A percentile compares a stretch with the other conserved stretches of the same genome.
Evolutionary conservation across 2,113 vertebrate genomes (phyloP).

Genomic region (Apeltes quadracus): DNA sequence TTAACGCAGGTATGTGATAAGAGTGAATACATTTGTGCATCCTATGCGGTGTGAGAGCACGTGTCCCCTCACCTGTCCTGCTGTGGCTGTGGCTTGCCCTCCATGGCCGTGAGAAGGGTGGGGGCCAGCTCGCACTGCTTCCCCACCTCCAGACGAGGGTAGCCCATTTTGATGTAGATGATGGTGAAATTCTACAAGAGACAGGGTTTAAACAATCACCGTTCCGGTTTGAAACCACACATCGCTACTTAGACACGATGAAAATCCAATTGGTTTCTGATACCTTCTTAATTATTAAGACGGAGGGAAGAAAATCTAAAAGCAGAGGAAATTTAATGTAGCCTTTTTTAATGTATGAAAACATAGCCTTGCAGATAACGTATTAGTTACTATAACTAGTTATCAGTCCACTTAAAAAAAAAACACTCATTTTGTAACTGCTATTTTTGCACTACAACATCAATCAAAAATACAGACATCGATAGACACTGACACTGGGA

Average conservation of each 20-base stretch:
- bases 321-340: neutral
- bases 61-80: constrained; percentile 89
- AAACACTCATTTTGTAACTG: neutral
- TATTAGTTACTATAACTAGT: neutral
- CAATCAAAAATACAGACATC: neutral
- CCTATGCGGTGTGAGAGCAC: neutral
- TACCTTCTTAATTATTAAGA: neutral
- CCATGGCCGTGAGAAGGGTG: constrained; percentile 98
- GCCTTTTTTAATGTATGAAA: neutral
- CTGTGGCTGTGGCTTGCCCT: constrained; percentile 95
- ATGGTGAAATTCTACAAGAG: constrained; percentile 94
- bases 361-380: neutral
- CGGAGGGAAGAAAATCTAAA: neutral
- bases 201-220: constrained; percentile 6
- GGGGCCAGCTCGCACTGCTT: constrained; percentile 97
- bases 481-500: no score
- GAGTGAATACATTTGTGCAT: neutral
- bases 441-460: neutral
- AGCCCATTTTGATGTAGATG: constrained; percentile 99
- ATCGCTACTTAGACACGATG: neutral
- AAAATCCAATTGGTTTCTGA: neutral
- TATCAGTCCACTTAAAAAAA: neutral
- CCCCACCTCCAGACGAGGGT: constrained; percentile 92
- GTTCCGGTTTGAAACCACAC: neutral
- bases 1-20: neutral